Conservation (phyloP, 2,888 invertebrate genomes). For the Germaria angustata region DNA sequence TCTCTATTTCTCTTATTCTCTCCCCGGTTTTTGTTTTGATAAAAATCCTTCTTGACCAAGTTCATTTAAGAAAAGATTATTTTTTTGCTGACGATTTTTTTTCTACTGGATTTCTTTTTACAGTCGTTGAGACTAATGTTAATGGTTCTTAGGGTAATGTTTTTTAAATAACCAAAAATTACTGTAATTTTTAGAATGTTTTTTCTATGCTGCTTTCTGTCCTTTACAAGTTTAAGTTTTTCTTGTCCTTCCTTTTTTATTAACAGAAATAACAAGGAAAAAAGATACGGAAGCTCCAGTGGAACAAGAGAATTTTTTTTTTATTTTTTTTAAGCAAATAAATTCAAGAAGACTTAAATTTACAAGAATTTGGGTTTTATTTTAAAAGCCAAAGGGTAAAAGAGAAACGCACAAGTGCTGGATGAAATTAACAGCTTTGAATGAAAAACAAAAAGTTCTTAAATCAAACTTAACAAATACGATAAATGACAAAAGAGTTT, state of each 20-base stretch:
- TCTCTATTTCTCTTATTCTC: background rate
- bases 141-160: constrained; percentile 61
- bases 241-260: background rate
- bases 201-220: background rate
- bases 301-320: constrained; percentile 1
- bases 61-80: constrained; percentile 52
- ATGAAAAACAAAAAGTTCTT: background rate
- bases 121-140: constrained; percentile 60
- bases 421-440: background rate
- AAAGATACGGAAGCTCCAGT: constrained; percentile 22
- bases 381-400: background rate
- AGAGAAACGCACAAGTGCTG: background rate
- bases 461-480: background rate
- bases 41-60: constrained; percentile 56
- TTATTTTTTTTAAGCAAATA: background rate
- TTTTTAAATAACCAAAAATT: constrained; percentile 64
- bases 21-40: constrained; percentile 14
- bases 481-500: background rate
- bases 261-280: background rate
- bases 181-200: constrained; percentile 60
- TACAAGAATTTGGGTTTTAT: background rate
- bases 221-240: constrained; percentile 32
- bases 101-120: background rate
- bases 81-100: constrained; percentile 19
- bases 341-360: constrained; percentile 32